These are phyloP conservation scores for Tyrophagus putrescentiae DNA, from an alignment of 1,140 invertebrate genomes.

Conservation along the genomic window DNA sequence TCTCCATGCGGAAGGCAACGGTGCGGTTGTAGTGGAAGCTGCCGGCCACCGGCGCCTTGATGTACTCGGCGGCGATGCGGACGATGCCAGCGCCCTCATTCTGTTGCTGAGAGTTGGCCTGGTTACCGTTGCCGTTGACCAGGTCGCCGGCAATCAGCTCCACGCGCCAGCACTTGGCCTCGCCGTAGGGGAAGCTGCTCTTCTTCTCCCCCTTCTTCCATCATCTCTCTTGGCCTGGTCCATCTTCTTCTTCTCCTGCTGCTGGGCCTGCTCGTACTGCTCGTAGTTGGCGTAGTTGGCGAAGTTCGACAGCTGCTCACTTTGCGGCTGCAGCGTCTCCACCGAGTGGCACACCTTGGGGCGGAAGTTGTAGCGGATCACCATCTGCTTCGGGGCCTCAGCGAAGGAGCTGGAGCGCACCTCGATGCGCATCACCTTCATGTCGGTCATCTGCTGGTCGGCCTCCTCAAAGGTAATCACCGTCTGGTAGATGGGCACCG, in stretches of 20 bases:
- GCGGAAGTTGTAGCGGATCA: conserved; percentile 13
- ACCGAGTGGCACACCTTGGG: neutral
- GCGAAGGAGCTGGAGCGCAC: neutral
- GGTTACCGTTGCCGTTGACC: neutral
- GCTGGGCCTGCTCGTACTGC: too few species aligned
- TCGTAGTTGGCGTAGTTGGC: too few species aligned
- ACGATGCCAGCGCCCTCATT: neutral
- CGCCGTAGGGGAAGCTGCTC: neutral
- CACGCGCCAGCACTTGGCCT: neutral
- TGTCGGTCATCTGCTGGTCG: conserved; percentile 1
- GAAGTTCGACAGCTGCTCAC: too few species aligned
- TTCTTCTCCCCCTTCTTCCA: too few species aligned
- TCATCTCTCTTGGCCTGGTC: too few species aligned
- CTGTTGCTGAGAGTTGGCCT: neutral
- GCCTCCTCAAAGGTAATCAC: neutral
- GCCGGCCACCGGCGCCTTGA: conserved; percentile 2
- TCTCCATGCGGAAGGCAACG: neutral
- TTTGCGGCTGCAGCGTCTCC: neutral
- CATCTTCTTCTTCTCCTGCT: too few species aligned
- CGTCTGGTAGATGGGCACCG: conserved; percentile 4
- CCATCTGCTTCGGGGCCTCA: neutral
- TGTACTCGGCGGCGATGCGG: conserved; percentile 6
- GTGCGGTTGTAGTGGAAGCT: conserved; percentile 14
- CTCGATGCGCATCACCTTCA: conserved; percentile 12
- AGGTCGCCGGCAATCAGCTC: neutral